Base-by-base conservation (phyloP, 2,113 vertebrate genomes). In the Reinhardtius hippoglossoides region DNA sequence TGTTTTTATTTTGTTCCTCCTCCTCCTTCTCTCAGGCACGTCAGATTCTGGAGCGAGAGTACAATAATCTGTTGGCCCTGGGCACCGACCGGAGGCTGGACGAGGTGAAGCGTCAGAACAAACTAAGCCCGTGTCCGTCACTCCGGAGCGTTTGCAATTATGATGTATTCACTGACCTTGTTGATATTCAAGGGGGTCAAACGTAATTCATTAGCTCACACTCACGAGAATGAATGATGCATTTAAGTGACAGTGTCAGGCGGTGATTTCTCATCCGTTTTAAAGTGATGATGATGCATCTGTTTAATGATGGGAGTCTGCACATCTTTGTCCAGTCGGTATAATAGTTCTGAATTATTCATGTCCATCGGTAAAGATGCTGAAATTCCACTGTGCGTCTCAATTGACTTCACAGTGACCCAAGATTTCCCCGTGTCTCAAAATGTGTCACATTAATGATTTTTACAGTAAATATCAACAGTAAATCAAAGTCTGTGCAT, bases 1-100 rank as follows among this genome's bases (percentile, higher is more conserved):
- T 27, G 2, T 50, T 61, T 55, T 23, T 59, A 3, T 52, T 9
- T 24, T 27, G 15, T 23, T 23, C 23, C 23, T 23, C 23, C 23
- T 10, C 16, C 1, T 2, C 20, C 23, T 6, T 6, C 3, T 71
- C 80, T 87, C 94, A 99, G 98, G 97, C 98, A 89, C 96, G 98
- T 88, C 98, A 99, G 95, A 97, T 99, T 93, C 96, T 99, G 80
- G 98, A 99, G 95, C 95, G 98, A 79, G 98, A 99, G 87, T 99
- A 99, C 94, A 99, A 99, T 89, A 99, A 99, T 90, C 95, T 99
- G 82, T 95, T 99, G 94, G 98, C 98, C 27, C 93, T 99, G 90
- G 98, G 98, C 87, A 99, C 98, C 37, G 98, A 99, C 87, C 95
- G 98, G 87, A 92, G 97, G 57, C 95, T 99, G 90, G 97, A 99